phyloP scores from a whole-genome alignment of 64 coral and sea anemone genomes.

The Montipora efflorescens region DNA sequence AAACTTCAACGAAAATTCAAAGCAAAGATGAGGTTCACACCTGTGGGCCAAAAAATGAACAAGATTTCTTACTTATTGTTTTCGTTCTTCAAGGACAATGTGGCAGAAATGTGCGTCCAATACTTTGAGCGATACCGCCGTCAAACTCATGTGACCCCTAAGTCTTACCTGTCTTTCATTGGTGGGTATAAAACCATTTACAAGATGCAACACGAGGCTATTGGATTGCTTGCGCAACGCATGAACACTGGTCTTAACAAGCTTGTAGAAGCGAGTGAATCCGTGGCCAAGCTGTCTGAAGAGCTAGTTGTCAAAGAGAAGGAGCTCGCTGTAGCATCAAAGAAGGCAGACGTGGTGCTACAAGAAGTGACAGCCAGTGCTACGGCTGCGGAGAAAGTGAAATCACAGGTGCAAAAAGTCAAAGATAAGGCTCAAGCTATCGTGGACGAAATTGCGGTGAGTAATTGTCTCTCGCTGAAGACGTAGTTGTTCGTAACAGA shows the following conservation, averaged over 20 bases:
- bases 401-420: slow-evolving; percentile 99
- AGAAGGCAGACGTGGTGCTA: slow-evolving; percentile 96
- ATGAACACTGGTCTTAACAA: slow-evolving; percentile 80
- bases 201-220: slow-evolving; percentile 78
- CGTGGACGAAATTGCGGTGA: slow-evolving; percentile 98
- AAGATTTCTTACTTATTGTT: not conserved
- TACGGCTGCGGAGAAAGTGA: slow-evolving; percentile 93
- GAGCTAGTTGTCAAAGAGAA: slow-evolving; percentile 98
- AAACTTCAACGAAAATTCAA: not conserved
- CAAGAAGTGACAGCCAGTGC: slow-evolving; percentile 96
- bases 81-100: slow-evolving; percentile 78
- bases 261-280: slow-evolving; percentile 95
- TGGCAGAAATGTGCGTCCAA: slow-evolving; percentile 91
- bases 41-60: not conserved
- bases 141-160: slow-evolving; percentile 97
- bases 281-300: slow-evolving; percentile 95
- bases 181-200: slow-evolving; percentile 96
- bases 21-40: not conserved
- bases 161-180: slow-evolving; percentile 95
- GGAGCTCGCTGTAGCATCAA: slow-evolving; percentile 97
- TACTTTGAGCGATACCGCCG: slow-evolving; percentile 98
- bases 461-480: not conserved
- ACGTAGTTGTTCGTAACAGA: too few relatives aligned
- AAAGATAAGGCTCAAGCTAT: slow-evolving; percentile 99
- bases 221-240: slow-evolving; percentile 82